These are phyloP conservation scores for Adrianichthys oophorus DNA, from an alignment of 2,797 vertebrate genomes.

Conservation along the genomic window DNA sequence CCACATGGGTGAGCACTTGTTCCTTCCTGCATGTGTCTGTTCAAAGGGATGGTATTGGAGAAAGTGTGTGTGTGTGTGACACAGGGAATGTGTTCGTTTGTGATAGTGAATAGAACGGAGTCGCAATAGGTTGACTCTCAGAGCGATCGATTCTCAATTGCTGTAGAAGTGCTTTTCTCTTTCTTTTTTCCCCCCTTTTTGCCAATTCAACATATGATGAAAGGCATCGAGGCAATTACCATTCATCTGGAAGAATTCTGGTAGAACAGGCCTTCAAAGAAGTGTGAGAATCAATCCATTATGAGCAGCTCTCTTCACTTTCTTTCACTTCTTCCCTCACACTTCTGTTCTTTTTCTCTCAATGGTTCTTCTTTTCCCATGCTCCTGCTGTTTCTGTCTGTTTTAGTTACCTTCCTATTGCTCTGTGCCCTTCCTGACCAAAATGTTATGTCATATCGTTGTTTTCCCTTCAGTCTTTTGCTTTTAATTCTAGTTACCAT, in stretches of 20 bases:
- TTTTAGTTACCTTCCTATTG: constrained; percentile 27
- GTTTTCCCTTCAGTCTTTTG: constrained; percentile 2
- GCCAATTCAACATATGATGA: constrained; percentile 78
- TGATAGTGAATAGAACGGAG: constrained; percentile 27
- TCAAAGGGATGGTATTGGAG: constrained; percentile 5
- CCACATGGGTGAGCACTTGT: constrained; percentile 43
- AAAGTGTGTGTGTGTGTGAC: constrained; percentile 14
- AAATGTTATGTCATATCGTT: constrained; percentile 32
- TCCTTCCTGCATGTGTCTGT: constrained; percentile 19
- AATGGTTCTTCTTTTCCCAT: constrained; percentile 7
- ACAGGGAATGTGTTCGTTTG: constrained; percentile 9
- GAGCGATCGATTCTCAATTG: constrained; percentile 74
- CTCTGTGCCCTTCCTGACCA: constrained; percentile 16
- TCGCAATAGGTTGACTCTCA: constrained; percentile 61
- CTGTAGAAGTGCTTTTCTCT: constrained; percentile 65
- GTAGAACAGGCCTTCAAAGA: constrained; percentile 68
- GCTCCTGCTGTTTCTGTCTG: constrained; percentile 23
- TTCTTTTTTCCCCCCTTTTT: constrained; percentile 64
- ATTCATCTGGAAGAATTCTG: constrained; percentile 71
- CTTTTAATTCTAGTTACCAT: not conserved
- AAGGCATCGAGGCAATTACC: constrained; percentile 75
- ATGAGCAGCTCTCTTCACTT: constrained; percentile 46
- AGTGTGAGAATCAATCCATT: constrained; percentile 74
- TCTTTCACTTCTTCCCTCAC: constrained; percentile 9
- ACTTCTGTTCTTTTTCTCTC: constrained; percentile 11